Base-by-base conservation (phyloP, 2,888 invertebrate genomes). In the Boloria selene region DNA sequence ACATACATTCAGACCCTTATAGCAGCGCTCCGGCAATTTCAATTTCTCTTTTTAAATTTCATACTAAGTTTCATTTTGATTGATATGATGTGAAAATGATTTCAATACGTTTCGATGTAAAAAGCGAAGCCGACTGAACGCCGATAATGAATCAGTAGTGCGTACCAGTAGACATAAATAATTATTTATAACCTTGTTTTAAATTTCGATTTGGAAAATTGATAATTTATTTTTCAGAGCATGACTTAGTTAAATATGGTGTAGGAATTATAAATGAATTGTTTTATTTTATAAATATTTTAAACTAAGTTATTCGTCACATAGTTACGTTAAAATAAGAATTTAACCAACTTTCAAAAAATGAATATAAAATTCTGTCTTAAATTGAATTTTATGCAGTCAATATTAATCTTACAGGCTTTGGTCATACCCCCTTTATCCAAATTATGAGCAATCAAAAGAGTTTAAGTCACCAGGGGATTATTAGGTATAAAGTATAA, bases 401-500 rank as follows among this genome's bases (percentile, higher is more conserved):
- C 10, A 38, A 38, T 38, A 7, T 38, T 10, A 38, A 38, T 13
- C 22, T 2, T 13, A 26, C 44, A 44, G 10, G 1, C 7, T 45
- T 56, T 26, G 22, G 45, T 18, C 56, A 38, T 10, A 56, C 22
- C 56, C 45, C n/a, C 16, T 13, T 10, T n/a, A 45, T 45, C 10
- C 56, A 56, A 56, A 45, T 56, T 45, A 10, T 38, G 47, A 38
- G 13, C 53, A 26, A 45, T 22, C 42, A 47, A 60, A 59, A 49
- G 31, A 38, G 31, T 38, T 1, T 38, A 59, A 59, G 17, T 31
- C 44, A 26, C 59, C 14, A 50, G 50, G 56, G 50, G 14, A n/a
- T 58, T 65, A 87, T 88, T 89, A 86, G 87, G 80, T 84, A 85
- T 87, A 85, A 85, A 84, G 80, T 84, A 86, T 86, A 88, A 88